Conservation (phyloP, 1,140 invertebrate genomes). For the Whitmania pigra region DNA sequence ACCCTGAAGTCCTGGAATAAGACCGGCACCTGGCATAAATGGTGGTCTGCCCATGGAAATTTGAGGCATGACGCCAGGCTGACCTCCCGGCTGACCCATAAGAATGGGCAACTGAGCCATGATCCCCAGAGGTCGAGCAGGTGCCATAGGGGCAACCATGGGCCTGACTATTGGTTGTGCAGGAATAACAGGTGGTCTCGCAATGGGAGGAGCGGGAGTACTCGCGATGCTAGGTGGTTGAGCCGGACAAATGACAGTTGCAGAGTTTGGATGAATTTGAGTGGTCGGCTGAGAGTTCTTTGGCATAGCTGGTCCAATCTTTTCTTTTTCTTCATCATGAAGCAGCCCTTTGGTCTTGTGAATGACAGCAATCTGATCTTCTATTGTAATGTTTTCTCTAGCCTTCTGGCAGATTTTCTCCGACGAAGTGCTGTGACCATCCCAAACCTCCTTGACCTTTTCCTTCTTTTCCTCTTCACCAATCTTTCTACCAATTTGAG, state of each 20-base stretch:
- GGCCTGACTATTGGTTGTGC: conserved; percentile 8
- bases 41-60: conserved; percentile 21
- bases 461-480: conserved; percentile 72
- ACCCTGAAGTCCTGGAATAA: conserved; percentile 1
- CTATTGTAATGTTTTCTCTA: conserved; percentile 83
- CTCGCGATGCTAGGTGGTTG: conserved; percentile 28
- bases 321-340: conserved; percentile 81
- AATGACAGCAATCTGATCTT: conserved; percentile 93
- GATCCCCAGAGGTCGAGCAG: conserved; percentile 21
- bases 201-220: conserved; percentile 10
- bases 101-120: conserved; percentile 3
- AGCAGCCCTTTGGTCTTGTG: conserved; percentile 81
- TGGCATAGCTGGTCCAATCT: conserved; percentile 44
- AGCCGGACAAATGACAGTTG: conserved; percentile 25
- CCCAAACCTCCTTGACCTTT: conserved; percentile 83
- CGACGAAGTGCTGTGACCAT: conserved; percentile 75
- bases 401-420: conserved; percentile 65
- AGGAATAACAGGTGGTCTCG: background rate
- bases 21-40: background rate
- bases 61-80: conserved; percentile 21
- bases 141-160: conserved; percentile 27
- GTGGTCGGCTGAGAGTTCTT: conserved; percentile 17
- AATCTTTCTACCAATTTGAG: conserved; percentile 92
- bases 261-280: conserved; percentile 3
- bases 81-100: conserved; percentile 6